Base-by-base conservation (phyloP, 2,113 vertebrate genomes). In the Phrynosoma platyrhinos region DNA sequence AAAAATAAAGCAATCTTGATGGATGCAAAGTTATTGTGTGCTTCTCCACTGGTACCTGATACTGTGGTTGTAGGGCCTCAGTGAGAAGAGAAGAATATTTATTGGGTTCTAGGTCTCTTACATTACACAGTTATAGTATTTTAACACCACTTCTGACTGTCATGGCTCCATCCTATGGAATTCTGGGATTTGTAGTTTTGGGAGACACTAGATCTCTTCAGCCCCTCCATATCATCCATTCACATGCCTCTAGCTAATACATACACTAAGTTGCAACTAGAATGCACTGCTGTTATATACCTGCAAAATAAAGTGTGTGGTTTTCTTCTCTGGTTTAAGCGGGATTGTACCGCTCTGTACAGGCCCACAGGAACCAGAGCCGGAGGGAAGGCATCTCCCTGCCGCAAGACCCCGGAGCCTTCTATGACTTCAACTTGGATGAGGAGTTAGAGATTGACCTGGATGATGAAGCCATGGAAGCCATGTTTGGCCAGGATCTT, bases 391-490 rank as follows among this genome's bases (percentile, higher is more conserved):
- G 97, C 1, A 96, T 98, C 8, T 96, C 97, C n/a, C 94, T 98
- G 85, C 98, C 98, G 87, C 98, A 99, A 91, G 98, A 98, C 89
- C 98, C 97, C 2, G 98, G 98, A 0, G 96, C 98, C 0, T 95
- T 99, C 10, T 99, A 99, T 32, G 99, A 99, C 96, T 99, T 99
- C 95, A 99, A 98, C 96, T 96, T 99, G 94, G 99, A 99, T 14
- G 99, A 99, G 69, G 99, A 99, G 93, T 88, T 99, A 93, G 99
- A 99, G 96, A 98, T 99, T 91, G 98, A 99, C 96, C 97, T 99
- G 79, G 99, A 99, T 85, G 98, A 99, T 92, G 99, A 99, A 96
- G 98, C 99, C n/a, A 99, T 99, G 98, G 99, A 99, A 96, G 98
- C 98, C 93, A 99, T 99, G 98, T 99, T 99, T 88, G 98, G 98